Base-by-base conservation (phyloP, 1,140 invertebrate species). In the Monomorium pharaonis region DNA sequence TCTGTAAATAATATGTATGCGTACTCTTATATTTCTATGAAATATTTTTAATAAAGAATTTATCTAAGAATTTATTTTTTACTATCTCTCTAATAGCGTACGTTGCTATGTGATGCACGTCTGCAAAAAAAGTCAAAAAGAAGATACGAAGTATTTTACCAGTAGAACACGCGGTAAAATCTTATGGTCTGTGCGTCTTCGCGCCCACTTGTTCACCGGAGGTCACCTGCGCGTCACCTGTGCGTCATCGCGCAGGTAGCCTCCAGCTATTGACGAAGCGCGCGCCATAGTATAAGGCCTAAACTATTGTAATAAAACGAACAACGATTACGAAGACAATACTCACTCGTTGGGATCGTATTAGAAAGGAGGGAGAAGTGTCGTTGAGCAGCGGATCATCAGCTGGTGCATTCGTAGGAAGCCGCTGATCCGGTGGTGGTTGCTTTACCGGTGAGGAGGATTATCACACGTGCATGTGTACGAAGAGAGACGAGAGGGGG, bases 311-410 rank as follows among this genome's bases (percentile, higher is more conserved):
- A 67, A 16, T 24, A 27, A 70, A 33, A 54, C 47, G 30, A n/a
- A 70, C 21, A 18, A 37, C 51, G 24, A 70, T 69, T n/a, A 51
- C 42, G 33, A 81, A 70, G 24, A 70, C 3, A 51, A 91, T 93
- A 93, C 93, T 94, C 88, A 94, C 93, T 92, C 89, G 84, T 92
- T 87, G 87, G 83, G 87, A 85, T 89, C 88, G 88, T 88, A 92
- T 90, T 84, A 89, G 90, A 88, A 69, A 14, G 78, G 44, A 58
- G 85, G 83, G 86, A 72, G 54, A 65, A 69, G 65, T 60, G 49
- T 54, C 58, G 75, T 77, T 44, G 42, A 49, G 76, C 49, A 63
- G 49, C 56, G n/a, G n/a, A n/a, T n/a, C 47, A 81, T 33, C 33
- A 51, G 62, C 70, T 21, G 69, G 58, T 72, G 91, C 58, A 84